A percentile compares a stretch with the other conserved stretches of the same genome.
phyloP scores from a whole-genome alignment of 2,113 vertebrate species.

The Orientallactaga bullata region DNA sequence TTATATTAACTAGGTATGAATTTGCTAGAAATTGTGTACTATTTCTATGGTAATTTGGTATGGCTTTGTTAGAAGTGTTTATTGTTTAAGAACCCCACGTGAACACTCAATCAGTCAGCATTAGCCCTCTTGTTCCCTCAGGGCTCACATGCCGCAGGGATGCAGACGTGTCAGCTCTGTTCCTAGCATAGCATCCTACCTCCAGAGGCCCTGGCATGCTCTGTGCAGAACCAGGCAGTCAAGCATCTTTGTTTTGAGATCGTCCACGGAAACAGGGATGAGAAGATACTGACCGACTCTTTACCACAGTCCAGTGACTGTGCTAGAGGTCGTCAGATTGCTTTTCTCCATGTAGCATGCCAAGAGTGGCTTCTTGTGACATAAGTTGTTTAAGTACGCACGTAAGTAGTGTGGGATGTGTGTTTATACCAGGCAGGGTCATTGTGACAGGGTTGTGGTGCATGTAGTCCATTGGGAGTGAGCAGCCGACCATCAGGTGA shows the following conservation, averaged over 20 bases:
- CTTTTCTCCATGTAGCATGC: not conserved
- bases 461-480: not conserved
- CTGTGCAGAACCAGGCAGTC: not conserved
- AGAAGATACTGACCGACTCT: not conserved
- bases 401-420: not conserved
- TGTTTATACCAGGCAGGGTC: not conserved
- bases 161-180: not conserved
- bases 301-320: fast-evolving
- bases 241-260: conserved; percentile 4
- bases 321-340: not conserved
- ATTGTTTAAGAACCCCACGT: not conserved
- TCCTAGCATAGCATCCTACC: too few relatives aligned
- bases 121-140: not conserved
- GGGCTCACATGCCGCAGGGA: fast-evolving
- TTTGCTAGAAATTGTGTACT: not conserved
- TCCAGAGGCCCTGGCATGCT: not conserved
- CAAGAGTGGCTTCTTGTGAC: not conserved
- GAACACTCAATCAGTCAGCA: not conserved
- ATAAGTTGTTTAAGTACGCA: not conserved
- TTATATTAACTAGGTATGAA: not conserved
- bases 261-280: not conserved
- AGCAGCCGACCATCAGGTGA: not conserved
- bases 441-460: not conserved
- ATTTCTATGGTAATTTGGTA: too few relatives aligned
- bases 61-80: not conserved